phyloP scores from a whole-genome alignment of 2,797 vertebrate species.

The Eulemur coronatus region DNA sequence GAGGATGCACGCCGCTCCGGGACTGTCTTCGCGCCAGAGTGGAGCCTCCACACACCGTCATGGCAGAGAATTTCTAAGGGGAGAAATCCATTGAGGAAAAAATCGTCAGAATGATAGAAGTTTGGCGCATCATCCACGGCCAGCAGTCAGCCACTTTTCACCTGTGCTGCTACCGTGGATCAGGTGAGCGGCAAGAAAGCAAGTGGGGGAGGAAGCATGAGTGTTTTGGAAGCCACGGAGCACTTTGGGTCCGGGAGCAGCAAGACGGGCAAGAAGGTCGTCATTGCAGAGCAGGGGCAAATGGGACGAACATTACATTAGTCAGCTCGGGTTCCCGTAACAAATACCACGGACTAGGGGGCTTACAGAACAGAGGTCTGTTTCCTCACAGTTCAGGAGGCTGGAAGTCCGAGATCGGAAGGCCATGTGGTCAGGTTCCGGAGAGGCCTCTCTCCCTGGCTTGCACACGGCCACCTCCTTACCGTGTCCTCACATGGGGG shows the following conservation, averaged over 20 bases:
- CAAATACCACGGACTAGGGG: background rate
- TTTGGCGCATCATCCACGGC: fast-evolving
- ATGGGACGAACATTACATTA: background rate
- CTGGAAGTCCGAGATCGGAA: background rate
- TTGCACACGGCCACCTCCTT: background rate
- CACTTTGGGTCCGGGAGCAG: background rate
- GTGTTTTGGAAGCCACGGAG: background rate
- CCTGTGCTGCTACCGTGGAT: fast-evolving
- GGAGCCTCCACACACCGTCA: background rate
- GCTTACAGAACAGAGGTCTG: background rate
- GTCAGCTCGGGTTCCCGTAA: background rate
- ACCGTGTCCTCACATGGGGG: background rate
- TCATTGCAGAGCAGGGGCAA: too few species aligned
- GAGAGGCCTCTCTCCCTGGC: background rate
- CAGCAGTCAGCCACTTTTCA: background rate
- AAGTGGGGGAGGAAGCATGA: fast-evolving
- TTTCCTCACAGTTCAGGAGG: background rate
- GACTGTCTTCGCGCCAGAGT: background rate
- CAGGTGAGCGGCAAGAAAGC: background rate
- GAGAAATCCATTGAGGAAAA: background rate
- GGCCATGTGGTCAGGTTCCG: background rate
- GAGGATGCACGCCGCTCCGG: too few species aligned
- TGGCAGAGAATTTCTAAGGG: background rate
- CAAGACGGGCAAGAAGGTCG: background rate
- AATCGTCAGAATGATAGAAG: background rate